phyloP scores from a whole-genome alignment of 2,797 vertebrate genomes.

The Amphiprion clarkii region DNA sequence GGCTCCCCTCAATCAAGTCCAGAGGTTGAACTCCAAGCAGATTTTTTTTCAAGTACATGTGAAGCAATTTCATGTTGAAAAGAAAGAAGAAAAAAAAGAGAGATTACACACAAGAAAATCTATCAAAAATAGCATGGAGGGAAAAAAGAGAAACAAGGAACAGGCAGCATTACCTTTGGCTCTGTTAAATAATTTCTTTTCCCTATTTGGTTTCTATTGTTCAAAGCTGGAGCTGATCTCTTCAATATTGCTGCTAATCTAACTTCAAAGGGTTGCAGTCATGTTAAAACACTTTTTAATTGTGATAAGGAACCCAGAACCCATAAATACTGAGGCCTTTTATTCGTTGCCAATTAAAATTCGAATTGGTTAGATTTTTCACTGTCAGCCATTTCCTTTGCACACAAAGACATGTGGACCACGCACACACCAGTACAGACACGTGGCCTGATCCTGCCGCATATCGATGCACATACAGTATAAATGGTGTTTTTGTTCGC shows the following conservation, averaged over 20 bases:
- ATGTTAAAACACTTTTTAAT: conserved; percentile 79
- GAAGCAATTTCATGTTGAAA: conserved; percentile 73
- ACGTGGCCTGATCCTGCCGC: conserved; percentile 24
- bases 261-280: conserved; percentile 82
- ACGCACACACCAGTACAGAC: conserved; percentile 34
- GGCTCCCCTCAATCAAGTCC: conserved; percentile 51
- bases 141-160: conserved; percentile 41
- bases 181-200: conserved; percentile 73
- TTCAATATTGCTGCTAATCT: conserved; percentile 80
- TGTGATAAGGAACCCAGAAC: conserved; percentile 80
- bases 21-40: conserved; percentile 53
- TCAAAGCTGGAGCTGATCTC: conserved; percentile 69
- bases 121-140: conserved; percentile 56
- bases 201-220: conserved; percentile 72
- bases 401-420: conserved; percentile 62
- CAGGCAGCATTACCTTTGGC: conserved; percentile 74
- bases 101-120: conserved; percentile 53
- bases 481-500: conserved; percentile 18
- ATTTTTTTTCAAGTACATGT: conserved; percentile 37
- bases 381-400: conserved; percentile 81
- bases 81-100: conserved; percentile 34
- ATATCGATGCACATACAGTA: conserved; percentile 4
- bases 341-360: conserved; percentile 81
- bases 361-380: conserved; percentile 83
- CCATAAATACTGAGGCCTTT: conserved; percentile 76